Conservation (phyloP, 2,888 invertebrate genomes). For the Terebella lapidaria region DNA sequence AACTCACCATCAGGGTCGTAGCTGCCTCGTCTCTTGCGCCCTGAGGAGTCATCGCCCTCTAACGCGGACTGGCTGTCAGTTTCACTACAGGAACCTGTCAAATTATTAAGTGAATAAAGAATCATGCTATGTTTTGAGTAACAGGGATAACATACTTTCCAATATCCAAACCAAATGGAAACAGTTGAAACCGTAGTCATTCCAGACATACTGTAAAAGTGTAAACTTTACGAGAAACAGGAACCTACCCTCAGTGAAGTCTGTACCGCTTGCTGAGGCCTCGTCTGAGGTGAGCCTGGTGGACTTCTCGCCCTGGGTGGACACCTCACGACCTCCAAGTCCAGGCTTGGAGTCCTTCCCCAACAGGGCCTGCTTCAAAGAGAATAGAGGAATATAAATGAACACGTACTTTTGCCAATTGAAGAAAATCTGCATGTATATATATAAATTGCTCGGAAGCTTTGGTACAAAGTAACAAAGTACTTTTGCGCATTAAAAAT, state of each 20-base stretch:
- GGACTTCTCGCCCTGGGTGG: neutral
- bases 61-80: constrained; percentile 4
- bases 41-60: constrained; percentile 1
- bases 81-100: neutral
- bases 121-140: no score
- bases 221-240: no score
- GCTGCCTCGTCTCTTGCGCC: neutral
- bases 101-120: no score
- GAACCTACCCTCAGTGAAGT: neutral
- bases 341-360: neutral
- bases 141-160: no score
- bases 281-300: neutral
- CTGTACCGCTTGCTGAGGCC: neutral
- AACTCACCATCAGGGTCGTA: neutral
- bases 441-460: no score
- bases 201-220: no score
- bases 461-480: no score
- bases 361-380: neutral
- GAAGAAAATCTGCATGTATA: neutral
- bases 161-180: no score
- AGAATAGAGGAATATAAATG: neutral
- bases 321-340: neutral
- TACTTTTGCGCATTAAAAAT: no score
- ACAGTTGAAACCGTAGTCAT: no score
- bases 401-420: neutral